Conservation (phyloP, 1,140 invertebrate genomes). For the Drosophila ficusphila region DNA sequence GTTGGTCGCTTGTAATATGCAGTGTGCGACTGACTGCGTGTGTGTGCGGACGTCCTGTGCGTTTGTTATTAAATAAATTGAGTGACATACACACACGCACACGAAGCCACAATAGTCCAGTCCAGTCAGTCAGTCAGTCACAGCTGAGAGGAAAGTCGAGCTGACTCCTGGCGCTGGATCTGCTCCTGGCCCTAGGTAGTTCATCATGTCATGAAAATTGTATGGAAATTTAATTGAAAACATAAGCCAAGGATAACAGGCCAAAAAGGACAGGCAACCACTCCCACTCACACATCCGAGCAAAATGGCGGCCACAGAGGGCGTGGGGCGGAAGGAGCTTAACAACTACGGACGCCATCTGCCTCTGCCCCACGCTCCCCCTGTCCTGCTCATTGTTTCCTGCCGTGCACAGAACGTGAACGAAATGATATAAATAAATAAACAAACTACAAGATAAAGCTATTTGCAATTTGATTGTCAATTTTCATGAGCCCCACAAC, state of each 20-base stretch:
- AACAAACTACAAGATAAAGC: slow-evolving; percentile 82
- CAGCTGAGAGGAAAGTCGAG: slow-evolving; percentile 37
- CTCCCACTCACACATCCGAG: slow-evolving; percentile 30
- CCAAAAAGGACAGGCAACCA: slow-evolving; percentile 77
- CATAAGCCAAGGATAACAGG: slow-evolving; percentile 83
- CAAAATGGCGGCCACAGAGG: slow-evolving; percentile 48
- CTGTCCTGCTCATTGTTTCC: slow-evolving; percentile 52
- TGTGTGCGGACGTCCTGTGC: slow-evolving; percentile 39
- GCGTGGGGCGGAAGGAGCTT: slow-evolving; percentile 36
- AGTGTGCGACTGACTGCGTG: slow-evolving; percentile 22
- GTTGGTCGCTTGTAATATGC: slow-evolving; percentile 14
- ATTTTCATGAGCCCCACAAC: slow-evolving; percentile 65
- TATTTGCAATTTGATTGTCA: slow-evolving; percentile 83
- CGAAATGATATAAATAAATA: slow-evolving; percentile 82
- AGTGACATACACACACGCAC: slow-evolving; percentile 60
- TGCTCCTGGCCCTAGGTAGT: slow-evolving; percentile 66
- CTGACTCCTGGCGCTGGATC: slow-evolving; percentile 29
- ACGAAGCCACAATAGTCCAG: slow-evolving; percentile 22
- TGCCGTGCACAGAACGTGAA: slow-evolving; percentile 71
- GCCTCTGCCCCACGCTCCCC: slow-evolving; percentile 21
- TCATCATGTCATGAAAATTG: slow-evolving; percentile 84
- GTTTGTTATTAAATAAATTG: slow-evolving; percentile 83
- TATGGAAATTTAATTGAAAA: slow-evolving; percentile 84
- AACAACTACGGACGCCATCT: slow-evolving; percentile 60
- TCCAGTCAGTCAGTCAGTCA: no score